A percentile compares a stretch with the other conserved stretches of the same genome.
Evolutionary conservation across 2,888 invertebrate genomes (phyloP).

Genomic region (Coleophora flavipennella): DNA sequence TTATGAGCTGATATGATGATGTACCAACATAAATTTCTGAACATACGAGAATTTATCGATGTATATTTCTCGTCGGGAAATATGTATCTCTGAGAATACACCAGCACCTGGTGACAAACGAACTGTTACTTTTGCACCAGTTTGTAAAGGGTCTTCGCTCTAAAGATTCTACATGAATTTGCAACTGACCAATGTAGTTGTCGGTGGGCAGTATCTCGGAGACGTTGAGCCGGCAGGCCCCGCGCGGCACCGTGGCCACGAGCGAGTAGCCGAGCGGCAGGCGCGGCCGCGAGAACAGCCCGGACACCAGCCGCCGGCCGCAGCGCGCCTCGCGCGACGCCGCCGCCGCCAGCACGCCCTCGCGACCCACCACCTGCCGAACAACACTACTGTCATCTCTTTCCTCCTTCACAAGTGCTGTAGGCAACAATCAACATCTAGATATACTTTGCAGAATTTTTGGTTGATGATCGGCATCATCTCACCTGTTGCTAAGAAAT

Average conservation of each 20-base stretch:
- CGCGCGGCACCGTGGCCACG: conserved; percentile 86
- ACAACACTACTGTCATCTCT: conserved; percentile 1
- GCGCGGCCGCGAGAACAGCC: conserved; percentile 86
- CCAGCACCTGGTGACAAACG: too few relatives aligned
- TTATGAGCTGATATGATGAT: too few relatives aligned
- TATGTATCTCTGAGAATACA: too few relatives aligned
- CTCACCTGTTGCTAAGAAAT: too few relatives aligned
- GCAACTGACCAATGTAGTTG: conserved; percentile 83
- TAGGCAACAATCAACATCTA: too few relatives aligned
- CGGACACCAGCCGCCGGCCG: conserved; percentile 81
- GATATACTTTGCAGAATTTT: too few relatives aligned
- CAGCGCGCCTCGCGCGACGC: conserved; percentile 54
- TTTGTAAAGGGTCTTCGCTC: background rate
- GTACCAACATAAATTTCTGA: too few relatives aligned
- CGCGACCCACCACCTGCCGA: conserved; percentile 85
- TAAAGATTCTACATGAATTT: background rate
- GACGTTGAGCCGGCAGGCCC: conserved; percentile 90
- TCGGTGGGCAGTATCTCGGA: conserved; percentile 86
- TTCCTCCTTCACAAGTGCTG: too few relatives aligned
- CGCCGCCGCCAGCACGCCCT: conserved; percentile 83
- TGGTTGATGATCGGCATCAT: too few relatives aligned
- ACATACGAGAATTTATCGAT: too few relatives aligned
- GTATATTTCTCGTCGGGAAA: too few relatives aligned
- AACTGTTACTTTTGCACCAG: too few relatives aligned
- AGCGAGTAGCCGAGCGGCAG: conserved; percentile 87